phyloP scores from a whole-genome alignment of 1,140 invertebrate species.

The Papilio machaon region DNA sequence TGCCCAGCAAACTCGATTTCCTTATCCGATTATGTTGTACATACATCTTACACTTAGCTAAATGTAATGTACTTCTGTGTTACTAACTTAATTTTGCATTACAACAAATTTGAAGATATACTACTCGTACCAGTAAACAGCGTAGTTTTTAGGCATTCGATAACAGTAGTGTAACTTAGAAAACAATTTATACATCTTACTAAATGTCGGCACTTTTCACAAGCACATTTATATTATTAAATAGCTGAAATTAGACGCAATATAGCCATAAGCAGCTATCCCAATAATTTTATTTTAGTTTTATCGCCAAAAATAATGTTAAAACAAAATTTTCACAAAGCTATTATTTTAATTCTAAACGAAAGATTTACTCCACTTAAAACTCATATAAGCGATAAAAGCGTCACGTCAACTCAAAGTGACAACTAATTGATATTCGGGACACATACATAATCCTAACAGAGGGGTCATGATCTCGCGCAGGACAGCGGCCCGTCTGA shows the following conservation, averaged over 20 bases:
- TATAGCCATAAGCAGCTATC: no score
- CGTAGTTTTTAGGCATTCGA: no score
- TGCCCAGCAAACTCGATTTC: constrained; percentile 68
- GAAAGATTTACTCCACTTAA: constrained; percentile 48
- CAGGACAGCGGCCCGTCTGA: constrained; percentile 49
- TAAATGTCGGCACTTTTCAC: no score
- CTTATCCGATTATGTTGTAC: constrained; percentile 65
- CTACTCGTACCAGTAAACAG: not conserved
- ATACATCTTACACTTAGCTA: constrained; percentile 54
- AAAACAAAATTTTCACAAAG: not conserved
- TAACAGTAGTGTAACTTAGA: no score
- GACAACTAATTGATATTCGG: constrained; percentile 64
- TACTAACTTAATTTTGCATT: constrained; percentile 34
- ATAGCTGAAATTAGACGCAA: no score
- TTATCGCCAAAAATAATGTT: not conserved
- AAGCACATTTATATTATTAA: no score
- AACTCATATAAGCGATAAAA: constrained; percentile 55
- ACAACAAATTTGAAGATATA: not conserved
- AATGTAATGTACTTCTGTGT: constrained; percentile 48
- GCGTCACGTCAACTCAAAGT: constrained; percentile 46
- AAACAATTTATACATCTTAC: no score
- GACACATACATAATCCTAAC: constrained; percentile 65
- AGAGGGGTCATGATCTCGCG: constrained; percentile 67
- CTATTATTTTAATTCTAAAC: constrained; percentile 38
- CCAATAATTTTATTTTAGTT: not conserved